A percentile compares a stretch with the other conserved stretches of the same genome.
Evolutionary conservation across 2,888 invertebrate species (phyloP).

Genomic region (Magallana nippona): DNA sequence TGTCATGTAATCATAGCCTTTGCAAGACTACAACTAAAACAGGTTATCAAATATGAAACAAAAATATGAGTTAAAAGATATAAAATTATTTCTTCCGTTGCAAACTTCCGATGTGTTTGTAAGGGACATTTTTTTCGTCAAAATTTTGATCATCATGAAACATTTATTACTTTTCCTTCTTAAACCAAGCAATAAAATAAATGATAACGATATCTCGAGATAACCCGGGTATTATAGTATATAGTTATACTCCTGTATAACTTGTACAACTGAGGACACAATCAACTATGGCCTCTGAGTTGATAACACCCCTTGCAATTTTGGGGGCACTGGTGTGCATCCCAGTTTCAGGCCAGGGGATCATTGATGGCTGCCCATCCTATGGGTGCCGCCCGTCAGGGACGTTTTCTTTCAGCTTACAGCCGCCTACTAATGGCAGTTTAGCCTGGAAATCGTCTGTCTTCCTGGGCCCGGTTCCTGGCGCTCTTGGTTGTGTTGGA

Average conservation of each 20-base stretch:
- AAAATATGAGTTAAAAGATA: too few species aligned
- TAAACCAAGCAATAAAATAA: neutral
- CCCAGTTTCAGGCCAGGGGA: neutral
- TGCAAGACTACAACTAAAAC: too few species aligned
- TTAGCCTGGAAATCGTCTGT: slow-evolving; percentile 53
- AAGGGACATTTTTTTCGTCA: too few species aligned
- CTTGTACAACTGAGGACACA: neutral
- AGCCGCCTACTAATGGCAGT: slow-evolving; percentile 55
- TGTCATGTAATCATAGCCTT: too few species aligned
- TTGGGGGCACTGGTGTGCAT: neutral
- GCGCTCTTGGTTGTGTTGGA: slow-evolving; percentile 57
- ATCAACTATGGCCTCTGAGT: neutral
- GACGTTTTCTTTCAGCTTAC: slow-evolving; percentile 58
- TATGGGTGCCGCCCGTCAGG: slow-evolving; percentile 64
- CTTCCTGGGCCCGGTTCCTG: slow-evolving; percentile 56
- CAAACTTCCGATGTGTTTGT: too few species aligned
- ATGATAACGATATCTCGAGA: slow-evolving; percentile 2
- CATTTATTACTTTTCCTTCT: too few species aligned
- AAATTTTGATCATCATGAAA: too few species aligned
- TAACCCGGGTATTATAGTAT: neutral
- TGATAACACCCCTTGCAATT: slow-evolving; percentile 15
- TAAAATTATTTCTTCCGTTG: too few species aligned
- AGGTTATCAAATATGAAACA: too few species aligned
- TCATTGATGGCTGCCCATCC: slow-evolving; percentile 56
- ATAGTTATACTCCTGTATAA: neutral